Percentiles rank a stretch among this genome's conserved stretches.
These are phyloP conservation scores for Cherax destructor DNA, from an alignment of 1,140 invertebrate genomes.

Conservation along the genomic window DNA sequence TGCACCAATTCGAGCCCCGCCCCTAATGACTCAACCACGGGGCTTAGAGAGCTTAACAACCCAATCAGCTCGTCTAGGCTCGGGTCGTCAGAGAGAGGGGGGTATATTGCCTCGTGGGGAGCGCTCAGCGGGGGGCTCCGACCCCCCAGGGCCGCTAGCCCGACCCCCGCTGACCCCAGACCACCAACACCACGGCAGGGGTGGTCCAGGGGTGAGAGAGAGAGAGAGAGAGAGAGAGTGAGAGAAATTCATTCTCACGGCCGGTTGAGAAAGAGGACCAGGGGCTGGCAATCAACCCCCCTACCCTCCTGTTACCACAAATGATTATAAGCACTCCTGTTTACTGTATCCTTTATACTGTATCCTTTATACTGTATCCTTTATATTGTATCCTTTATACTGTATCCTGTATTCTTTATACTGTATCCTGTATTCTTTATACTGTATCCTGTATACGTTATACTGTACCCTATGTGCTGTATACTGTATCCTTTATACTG, in stretches of 20 bases:
- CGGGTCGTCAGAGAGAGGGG: conserved; percentile 7
- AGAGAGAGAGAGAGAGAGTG: conserved; percentile 32
- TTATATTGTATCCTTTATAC: too few relatives aligned
- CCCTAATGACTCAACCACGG: conserved; percentile 7
- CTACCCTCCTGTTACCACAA: too few relatives aligned
- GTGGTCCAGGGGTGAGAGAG: conserved; percentile 10
- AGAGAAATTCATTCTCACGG: neutral
- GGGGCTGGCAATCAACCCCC: too few relatives aligned
- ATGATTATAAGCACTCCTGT: too few relatives aligned
- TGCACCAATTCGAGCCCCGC: neutral
- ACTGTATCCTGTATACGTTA: too few relatives aligned
- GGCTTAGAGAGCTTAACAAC: conserved; percentile 36
- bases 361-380: too few relatives aligned
- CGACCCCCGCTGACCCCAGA: conserved; percentile 10
- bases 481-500: too few relatives aligned
- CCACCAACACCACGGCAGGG: neutral
- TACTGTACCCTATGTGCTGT: too few relatives aligned
- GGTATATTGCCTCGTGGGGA: conserved; percentile 24
- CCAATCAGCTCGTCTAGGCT: conserved; percentile 15
- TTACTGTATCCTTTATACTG: too few relatives aligned
- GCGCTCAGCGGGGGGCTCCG: conserved; percentile 8
- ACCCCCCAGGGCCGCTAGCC: neutral
- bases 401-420: too few relatives aligned
- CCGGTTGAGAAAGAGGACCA: too few relatives aligned
- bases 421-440: too few relatives aligned